These are phyloP conservation scores for Spisula solida DNA, from an alignment of 2,888 invertebrate species.

Conservation along the genomic window DNA sequence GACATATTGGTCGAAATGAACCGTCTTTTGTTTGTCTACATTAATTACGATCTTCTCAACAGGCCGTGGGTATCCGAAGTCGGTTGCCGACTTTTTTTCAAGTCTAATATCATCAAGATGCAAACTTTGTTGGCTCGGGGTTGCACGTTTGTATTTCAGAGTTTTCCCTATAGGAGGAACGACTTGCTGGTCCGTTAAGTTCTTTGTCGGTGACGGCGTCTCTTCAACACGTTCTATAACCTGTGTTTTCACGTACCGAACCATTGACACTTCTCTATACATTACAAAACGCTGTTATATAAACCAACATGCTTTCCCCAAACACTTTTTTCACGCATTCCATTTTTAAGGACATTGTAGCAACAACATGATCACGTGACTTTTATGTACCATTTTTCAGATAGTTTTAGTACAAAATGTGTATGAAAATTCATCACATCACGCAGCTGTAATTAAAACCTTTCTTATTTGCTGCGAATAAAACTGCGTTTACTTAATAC, in stretches of 20 bases:
- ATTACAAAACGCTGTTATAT: neutral
- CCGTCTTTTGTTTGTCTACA: slow-evolving; percentile 57
- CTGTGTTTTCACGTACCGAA: slow-evolving; percentile 43
- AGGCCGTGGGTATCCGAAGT: slow-evolving; percentile 44
- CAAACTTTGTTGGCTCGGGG: slow-evolving; percentile 35
- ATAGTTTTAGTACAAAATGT: too few relatives aligned
- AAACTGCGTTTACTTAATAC: too few relatives aligned
- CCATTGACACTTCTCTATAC: slow-evolving; percentile 36
- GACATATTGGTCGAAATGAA: slow-evolving; percentile 63
- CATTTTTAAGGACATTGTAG: neutral
- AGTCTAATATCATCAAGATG: slow-evolving; percentile 57
- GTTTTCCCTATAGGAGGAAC: slow-evolving; percentile 63
- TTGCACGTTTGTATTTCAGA: slow-evolving; percentile 24
- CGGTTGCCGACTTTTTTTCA: slow-evolving; percentile 44
- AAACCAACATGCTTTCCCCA: neutral
- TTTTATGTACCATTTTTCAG: neutral
- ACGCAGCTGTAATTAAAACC: too few relatives aligned
- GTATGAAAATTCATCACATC: too few relatives aligned
- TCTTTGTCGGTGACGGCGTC: slow-evolving; percentile 62
- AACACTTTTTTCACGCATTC: neutral
- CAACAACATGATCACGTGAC: neutral
- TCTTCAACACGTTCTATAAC: slow-evolving; percentile 27
- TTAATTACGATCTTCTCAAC: slow-evolving; percentile 42
- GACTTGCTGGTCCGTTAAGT: slow-evolving; percentile 60
- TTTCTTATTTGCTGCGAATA: too few relatives aligned